phyloP scores from a whole-genome alignment of 1,140 invertebrate genomes.

The Drosophila nasuta region DNA sequence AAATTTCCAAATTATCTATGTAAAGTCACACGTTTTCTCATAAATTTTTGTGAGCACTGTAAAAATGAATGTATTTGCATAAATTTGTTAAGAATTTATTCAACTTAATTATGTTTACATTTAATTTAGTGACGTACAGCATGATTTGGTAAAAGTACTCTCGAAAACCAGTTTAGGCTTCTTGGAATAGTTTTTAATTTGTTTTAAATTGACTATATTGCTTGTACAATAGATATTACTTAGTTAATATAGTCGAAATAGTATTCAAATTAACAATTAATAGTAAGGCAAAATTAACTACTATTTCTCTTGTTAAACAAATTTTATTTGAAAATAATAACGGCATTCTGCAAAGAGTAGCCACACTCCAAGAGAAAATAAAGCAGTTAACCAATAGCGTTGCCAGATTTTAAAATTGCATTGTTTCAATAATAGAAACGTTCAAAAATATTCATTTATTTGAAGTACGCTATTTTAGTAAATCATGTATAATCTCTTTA shows the following conservation, averaged over 20 bases:
- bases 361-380: not conserved
- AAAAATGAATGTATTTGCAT: slow-evolving; percentile 34
- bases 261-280: too few relatives aligned
- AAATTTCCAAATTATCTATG: slow-evolving; percentile 22
- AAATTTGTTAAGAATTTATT: slow-evolving; percentile 1
- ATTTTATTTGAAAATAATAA: slow-evolving; percentile 6
- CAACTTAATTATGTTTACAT: slow-evolving; percentile 2
- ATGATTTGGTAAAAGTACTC: slow-evolving; percentile 1
- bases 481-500: too few relatives aligned
- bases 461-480: too few relatives aligned
- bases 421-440: too few relatives aligned
- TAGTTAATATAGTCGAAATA: too few relatives aligned
- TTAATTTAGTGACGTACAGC: slow-evolving; percentile 23
- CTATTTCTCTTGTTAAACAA: not conserved
- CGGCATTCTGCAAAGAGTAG: not conserved
- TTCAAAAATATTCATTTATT: too few relatives aligned
- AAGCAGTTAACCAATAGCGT: not conserved
- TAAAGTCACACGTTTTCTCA: slow-evolving; percentile 14
- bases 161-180: slow-evolving; percentile 17
- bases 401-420: slow-evolving; percentile 11
- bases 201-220: not conserved
- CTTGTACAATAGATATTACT: not conserved
- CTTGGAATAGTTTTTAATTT: not conserved
- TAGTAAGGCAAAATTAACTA: too few relatives aligned
- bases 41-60: not conserved